phyloP scores from a whole-genome alignment of 2,797 vertebrate species.

The Agapornis canus region DNA sequence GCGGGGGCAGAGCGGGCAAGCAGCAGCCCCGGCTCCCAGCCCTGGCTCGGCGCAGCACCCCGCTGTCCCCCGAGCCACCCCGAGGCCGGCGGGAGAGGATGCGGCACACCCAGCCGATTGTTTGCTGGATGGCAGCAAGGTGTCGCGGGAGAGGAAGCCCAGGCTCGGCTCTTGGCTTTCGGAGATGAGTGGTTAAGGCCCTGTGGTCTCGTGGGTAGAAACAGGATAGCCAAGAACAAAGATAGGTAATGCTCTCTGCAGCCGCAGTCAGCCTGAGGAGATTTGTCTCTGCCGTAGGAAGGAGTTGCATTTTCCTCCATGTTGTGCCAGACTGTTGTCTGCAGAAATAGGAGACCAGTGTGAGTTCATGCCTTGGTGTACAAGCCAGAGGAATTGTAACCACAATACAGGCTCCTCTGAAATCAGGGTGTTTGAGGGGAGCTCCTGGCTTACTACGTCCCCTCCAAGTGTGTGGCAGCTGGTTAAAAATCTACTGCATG shows the following conservation, averaged over 20 bases:
- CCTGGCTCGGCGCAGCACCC: neutral
- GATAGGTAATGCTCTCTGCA: neutral
- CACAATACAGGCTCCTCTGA: neutral
- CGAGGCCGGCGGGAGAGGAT: slow-evolving; percentile 36
- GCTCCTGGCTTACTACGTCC: neutral
- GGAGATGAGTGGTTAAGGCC: slow-evolving; percentile 46
- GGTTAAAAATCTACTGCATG: neutral
- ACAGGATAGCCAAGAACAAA: slow-evolving; percentile 70
- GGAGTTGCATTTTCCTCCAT: slow-evolving; percentile 23
- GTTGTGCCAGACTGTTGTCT: slow-evolving; percentile 34
- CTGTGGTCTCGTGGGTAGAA: slow-evolving; percentile 65
- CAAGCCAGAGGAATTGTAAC: neutral
- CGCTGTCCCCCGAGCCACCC: neutral
- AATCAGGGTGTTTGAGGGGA: neutral
- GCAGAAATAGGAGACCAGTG: neutral
- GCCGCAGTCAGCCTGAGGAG: neutral
- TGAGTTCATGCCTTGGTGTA: neutral
- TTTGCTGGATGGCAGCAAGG: slow-evolving; percentile 63
- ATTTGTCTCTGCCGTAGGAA: slow-evolving; percentile 52
- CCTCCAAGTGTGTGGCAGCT: neutral
- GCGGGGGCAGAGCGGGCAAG: neutral
- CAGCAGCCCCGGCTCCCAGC: neutral
- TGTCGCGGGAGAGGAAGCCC: slow-evolving; percentile 65
- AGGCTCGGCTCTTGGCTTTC: slow-evolving; percentile 57
- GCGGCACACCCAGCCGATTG: slow-evolving; percentile 61